Evolutionary conservation across 2,888 invertebrate species (phyloP), one percentile per base, ranked within the genome.

Genomic region (Xestia c-nigrum): DNA sequence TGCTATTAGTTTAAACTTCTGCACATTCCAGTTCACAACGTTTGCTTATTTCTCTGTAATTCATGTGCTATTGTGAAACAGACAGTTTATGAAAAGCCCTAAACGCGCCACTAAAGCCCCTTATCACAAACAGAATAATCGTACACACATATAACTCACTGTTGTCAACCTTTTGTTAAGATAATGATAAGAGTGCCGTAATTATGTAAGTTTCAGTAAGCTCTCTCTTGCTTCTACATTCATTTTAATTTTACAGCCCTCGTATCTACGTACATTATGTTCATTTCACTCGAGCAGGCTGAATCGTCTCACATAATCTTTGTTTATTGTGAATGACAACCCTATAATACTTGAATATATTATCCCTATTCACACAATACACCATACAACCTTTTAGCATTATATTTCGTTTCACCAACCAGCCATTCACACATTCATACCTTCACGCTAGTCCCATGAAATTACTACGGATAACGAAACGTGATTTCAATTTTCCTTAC

Each of bases 401-500:
- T 91, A 91, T 91, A 90, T 91, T 91, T 89, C 87, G 76, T 85
- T 64, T 73, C 87, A 87, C 90, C 89, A 91, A 90, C 89, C 87
- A 90, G 80, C 89, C 83, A 91, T 92, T 92, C 90, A 89, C 84
- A 88, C 89, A 90, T 90, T 91, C 84, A 89, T 89, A 89, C 88
- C 87, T 89, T 63, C 76, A 85, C 83, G 84, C 76, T 85, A 83
- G 86, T 80, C 85, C 84, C 85, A 72, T 77, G 75, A 87, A 91
- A 92, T 92, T 89, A 91, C 89, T 90, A 89, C 89, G 89, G 89
- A 85, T 93, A 94, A 92, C 89, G 92, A 92, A 94, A 93, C 91
- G 92, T 91, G 93, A 94, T 94, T 94, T 94, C 92, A 94, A 94
- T 94, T 94, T 94, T 92, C 90, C 91, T 89, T 88, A 92, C 93